Percentiles rank a stretch among this genome's conserved stretches.
Conservation (phyloP, 2,797 vertebrate species). For the Eupleurogrammus muticus region DNA sequence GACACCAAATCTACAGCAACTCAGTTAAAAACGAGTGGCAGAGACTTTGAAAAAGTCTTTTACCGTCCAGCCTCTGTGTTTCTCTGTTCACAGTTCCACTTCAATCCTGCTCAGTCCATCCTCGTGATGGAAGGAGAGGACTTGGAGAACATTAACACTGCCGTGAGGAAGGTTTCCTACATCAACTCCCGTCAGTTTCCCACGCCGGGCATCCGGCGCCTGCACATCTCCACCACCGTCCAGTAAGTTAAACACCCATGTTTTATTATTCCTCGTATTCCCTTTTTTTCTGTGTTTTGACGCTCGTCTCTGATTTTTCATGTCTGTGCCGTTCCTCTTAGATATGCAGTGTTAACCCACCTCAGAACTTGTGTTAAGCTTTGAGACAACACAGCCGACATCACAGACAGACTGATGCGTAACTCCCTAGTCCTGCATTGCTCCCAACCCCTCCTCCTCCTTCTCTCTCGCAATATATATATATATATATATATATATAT, state of each 20-base stretch:
- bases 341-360: slow-evolving; percentile 30
- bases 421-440: slow-evolving; percentile 30
- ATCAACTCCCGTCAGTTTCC: slow-evolving; percentile 97
- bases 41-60: slow-evolving; percentile 3
- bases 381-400: slow-evolving; percentile 48
- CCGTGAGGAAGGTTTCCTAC: slow-evolving; percentile 94
- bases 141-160: slow-evolving; percentile 91
- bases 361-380: slow-evolving; percentile 40
- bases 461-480: background rate
- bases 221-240: slow-evolving; percentile 92
- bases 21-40: slow-evolving; percentile 1
- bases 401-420: slow-evolving; percentile 46
- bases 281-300: background rate
- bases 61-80: slow-evolving; percentile 4
- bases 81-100: slow-evolving; percentile 89
- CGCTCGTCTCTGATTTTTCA: background rate
- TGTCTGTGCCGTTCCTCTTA: background rate
- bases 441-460: slow-evolving; percentile 28
- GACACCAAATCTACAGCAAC: slow-evolving; percentile 6
- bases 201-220: slow-evolving; percentile 87
- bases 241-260: slow-evolving; percentile 84
- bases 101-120: slow-evolving; percentile 96
- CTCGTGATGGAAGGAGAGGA: slow-evolving; percentile 97
- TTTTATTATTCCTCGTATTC: background rate
- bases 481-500: slow-evolving; percentile 1